Percentiles rank a stretch among this genome's conserved stretches.
Evolutionary conservation across 2,888 invertebrate species (phyloP).

Genomic region (Congeria kusceri): DNA sequence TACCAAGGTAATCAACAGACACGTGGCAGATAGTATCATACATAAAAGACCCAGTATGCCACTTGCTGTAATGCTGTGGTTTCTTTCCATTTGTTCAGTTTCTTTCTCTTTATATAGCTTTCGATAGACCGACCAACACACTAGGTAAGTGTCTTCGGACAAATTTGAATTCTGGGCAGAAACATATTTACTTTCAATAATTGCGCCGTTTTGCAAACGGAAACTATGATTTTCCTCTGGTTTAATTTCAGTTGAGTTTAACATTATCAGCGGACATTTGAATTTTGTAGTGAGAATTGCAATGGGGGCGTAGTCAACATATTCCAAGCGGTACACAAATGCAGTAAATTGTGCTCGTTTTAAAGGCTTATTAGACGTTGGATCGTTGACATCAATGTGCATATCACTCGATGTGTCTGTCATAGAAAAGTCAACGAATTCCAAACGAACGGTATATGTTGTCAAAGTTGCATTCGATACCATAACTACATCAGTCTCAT

Average conservation of each 20-base stretch:
- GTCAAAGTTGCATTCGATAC: too few species aligned
- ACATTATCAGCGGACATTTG: neutral
- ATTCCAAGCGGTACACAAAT: neutral
- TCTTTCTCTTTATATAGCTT: too few species aligned
- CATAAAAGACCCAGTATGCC: conserved; percentile 38
- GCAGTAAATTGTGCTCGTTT: neutral
- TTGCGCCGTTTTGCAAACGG: neutral
- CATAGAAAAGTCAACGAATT: neutral
- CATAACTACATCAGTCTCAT: neutral
- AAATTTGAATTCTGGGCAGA: neutral
- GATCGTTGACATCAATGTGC: neutral
- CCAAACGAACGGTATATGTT: neutral
- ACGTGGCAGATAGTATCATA: conserved; percentile 32
- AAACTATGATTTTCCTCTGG: neutral
- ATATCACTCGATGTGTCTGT: neutral
- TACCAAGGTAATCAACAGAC: conserved; percentile 29
- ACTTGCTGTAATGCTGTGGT: conserved; percentile 6
- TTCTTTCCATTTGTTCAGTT: neutral
- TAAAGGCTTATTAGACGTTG: neutral
- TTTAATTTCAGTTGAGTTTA: neutral
- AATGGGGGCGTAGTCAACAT: neutral
- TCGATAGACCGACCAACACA: neutral
- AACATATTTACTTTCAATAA: neutral
- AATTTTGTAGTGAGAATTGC: neutral
- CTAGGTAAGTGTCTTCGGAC: neutral